Evolutionary conservation across 2,888 invertebrate species (phyloP).

Genomic region (Strigamia maritima): DNA sequence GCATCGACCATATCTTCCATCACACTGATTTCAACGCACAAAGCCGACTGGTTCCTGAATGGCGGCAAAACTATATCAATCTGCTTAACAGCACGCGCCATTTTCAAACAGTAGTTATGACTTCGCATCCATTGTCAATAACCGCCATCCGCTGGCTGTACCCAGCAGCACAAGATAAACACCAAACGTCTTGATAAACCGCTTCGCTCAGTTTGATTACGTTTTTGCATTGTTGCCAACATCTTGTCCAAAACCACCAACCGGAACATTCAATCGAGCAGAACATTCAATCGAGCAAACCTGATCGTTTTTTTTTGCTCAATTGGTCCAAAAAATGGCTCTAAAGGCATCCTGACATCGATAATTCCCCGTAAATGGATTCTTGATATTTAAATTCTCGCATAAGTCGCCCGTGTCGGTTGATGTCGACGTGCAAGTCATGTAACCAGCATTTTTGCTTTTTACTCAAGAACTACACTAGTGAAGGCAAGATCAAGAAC

Average conservation of each 20-base stretch:
- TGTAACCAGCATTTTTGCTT: neutral
- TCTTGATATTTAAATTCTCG: neutral
- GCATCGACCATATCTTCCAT: neutral
- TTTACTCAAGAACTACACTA: too few relatives aligned
- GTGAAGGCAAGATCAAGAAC: too few relatives aligned
- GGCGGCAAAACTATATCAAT: neutral
- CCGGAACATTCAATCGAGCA: neutral
- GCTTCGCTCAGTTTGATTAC: neutral
- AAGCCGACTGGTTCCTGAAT: neutral
- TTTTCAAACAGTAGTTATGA: too few relatives aligned
- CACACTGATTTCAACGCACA: neutral
- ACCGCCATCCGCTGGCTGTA: too few relatives aligned
- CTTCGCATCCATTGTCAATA: too few relatives aligned
- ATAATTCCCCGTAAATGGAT: neutral
- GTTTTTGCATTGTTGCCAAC: too few relatives aligned
- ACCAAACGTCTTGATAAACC: neutral
- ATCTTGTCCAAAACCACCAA: constrained; percentile 1
- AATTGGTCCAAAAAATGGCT: neutral
- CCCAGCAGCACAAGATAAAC: constrained; percentile 15
- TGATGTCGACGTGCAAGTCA: neutral
- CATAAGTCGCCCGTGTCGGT: neutral
- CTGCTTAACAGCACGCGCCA: too few relatives aligned
- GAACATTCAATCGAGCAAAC: too few relatives aligned
- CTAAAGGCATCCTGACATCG: neutral
- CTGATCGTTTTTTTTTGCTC: neutral